A percentile compares a stretch with the other conserved stretches of the same genome.
These are phyloP conservation scores for Petrocephalus microphthalmus DNA, from an alignment of 2,113 vertebrate genomes.

Conservation along the genomic window DNA sequence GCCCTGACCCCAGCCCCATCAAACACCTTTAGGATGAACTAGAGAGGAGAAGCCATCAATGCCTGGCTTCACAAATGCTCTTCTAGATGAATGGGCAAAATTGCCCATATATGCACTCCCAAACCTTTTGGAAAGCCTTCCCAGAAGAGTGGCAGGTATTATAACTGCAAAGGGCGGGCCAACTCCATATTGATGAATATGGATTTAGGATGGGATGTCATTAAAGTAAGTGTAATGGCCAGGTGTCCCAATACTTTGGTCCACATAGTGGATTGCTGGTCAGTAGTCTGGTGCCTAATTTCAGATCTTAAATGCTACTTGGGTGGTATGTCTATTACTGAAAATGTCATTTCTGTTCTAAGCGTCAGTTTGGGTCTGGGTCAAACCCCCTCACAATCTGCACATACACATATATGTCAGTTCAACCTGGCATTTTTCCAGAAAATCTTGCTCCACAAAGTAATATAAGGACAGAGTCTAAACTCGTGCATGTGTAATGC, in stretches of 20 bases:
- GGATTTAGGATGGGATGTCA: neutral
- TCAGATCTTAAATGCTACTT: neutral
- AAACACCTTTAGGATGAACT: neutral
- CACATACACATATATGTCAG: neutral
- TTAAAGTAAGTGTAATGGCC: neutral
- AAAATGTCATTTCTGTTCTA: neutral
- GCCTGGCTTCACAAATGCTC: neutral
- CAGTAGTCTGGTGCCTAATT: neutral
- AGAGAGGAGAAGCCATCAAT: neutral
- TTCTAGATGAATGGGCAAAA: neutral
- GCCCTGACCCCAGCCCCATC: neutral
- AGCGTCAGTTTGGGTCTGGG: neutral
- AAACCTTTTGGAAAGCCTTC: neutral
- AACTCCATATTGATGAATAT: neutral
- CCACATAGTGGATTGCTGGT: neutral
- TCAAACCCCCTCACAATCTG: neutral
- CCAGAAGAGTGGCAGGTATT: neutral
- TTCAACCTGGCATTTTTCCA: neutral
- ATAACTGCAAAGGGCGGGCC: neutral
- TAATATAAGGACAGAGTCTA: neutral
- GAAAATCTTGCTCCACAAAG: neutral
- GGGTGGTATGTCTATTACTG: neutral
- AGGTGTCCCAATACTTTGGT: neutral
- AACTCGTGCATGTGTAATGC: slow-evolving; percentile 16
- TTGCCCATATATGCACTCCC: neutral